Evolutionary conservation across 2,797 vertebrate species (phyloP).

Genomic region (Myripristis jacobus): DNA sequence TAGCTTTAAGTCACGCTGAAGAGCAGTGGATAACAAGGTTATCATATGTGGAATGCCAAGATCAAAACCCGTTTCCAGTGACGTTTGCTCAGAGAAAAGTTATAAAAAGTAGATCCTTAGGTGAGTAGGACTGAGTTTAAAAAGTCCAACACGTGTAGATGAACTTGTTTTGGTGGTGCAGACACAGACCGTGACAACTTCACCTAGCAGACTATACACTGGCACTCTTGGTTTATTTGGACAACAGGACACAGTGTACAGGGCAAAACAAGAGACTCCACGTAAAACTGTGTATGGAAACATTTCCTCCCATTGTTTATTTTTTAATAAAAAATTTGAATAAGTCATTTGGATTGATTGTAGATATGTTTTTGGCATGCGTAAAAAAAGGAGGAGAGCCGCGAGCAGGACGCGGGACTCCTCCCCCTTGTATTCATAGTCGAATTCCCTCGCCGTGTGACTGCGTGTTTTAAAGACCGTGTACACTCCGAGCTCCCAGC

Average conservation of each 20-base stretch:
- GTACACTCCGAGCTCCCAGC: neutral
- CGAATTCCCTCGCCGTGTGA: conserved; percentile 52
- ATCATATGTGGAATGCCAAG: neutral
- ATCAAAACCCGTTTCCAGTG: too few species aligned
- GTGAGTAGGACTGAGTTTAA: too few species aligned
- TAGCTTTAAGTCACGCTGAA: neutral
- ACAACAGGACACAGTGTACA: too few species aligned
- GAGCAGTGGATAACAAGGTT: neutral
- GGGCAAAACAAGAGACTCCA: too few species aligned
- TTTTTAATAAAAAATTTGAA: neutral
- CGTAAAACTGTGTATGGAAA: too few species aligned
- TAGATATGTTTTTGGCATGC: neutral
- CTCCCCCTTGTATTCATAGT: conserved; percentile 47
- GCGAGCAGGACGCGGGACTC: conserved; percentile 20
- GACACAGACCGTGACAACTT: too few species aligned
- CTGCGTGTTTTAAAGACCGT: conserved; percentile 51
- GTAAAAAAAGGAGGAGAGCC: neutral
- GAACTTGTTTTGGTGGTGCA: too few species aligned
- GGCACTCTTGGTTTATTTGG: too few species aligned
- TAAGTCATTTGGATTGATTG: neutral
- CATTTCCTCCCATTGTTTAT: neutral
- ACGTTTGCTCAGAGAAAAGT: too few species aligned
- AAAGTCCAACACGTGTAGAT: too few species aligned
- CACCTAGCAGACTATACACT: too few species aligned
- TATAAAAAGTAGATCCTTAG: too few species aligned